Evolutionary conservation across 2,797 vertebrate genomes (phyloP).

Genomic region (Hoplostethus atlanticus): DNA sequence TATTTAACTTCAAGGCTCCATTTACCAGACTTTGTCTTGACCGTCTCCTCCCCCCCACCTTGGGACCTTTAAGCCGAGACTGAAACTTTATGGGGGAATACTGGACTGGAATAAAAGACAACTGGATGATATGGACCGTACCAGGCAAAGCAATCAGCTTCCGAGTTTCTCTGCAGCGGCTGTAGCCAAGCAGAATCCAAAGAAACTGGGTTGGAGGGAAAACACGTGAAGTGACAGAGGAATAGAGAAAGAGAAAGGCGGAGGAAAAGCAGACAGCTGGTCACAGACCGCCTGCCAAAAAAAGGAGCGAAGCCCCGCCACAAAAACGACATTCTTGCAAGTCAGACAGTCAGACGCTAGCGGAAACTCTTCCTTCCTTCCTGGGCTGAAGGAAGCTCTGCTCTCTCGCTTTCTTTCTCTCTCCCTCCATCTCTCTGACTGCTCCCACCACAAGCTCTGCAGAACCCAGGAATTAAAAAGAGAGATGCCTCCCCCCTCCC

Average conservation of each 20-base stretch:
- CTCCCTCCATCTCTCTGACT: constrained; percentile 64
- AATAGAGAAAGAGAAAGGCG: constrained; percentile 47
- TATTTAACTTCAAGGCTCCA: constrained; percentile 37
- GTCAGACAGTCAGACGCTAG: constrained; percentile 82
- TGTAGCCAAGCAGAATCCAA: constrained; percentile 81
- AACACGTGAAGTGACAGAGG: constrained; percentile 73
- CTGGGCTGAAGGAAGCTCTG: constrained; percentile 77
- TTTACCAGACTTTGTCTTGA: constrained; percentile 35
- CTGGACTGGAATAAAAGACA: constrained; percentile 60
- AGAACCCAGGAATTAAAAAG: constrained; percentile 74
- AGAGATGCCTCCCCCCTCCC: constrained; percentile 56
- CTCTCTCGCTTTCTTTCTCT: constrained; percentile 61
- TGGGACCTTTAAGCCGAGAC: constrained; percentile 52
- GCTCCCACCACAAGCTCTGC: constrained; percentile 71
- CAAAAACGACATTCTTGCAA: constrained; percentile 82
- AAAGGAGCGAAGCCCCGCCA: constrained; percentile 72
- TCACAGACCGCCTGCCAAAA: constrained; percentile 80
- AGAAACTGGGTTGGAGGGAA: constrained; percentile 79
- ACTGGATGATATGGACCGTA: constrained; percentile 49
- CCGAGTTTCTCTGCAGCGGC: constrained; percentile 69
- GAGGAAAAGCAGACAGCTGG: constrained; percentile 81
- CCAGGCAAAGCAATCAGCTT: constrained; percentile 68
- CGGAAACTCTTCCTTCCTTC: constrained; percentile 80
- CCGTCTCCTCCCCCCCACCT: constrained; percentile 8
- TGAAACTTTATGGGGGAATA: constrained; percentile 37